Evolutionary conservation across 2,888 invertebrate species (phyloP), one percentile per base, ranked within the genome.

Genomic region (Parascotia fuliginaria): DNA sequence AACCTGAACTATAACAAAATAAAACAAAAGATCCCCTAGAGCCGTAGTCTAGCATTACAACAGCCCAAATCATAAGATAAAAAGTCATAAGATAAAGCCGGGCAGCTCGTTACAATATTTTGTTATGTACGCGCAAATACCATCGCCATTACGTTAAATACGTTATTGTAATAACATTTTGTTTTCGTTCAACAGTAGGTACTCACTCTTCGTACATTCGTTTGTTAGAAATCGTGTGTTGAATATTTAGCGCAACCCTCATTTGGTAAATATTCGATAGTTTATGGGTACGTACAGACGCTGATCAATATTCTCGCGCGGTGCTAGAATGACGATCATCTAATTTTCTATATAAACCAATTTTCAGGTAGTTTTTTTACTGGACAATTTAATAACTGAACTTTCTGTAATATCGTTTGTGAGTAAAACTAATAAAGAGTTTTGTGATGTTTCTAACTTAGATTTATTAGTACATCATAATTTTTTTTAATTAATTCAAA

Each of bases 291-390:
- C 36, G 49, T 48, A 49, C 24, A 41, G 46, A 34, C 41, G 48
- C 60, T 59, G 65, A 64, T 70, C 63, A 72, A 66, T 65, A 65
- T 67, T 67, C 66, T 38, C 56, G 49, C 36, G 54, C 55, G 53
- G 42, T 57, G 37, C 38, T 36, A 40, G 64, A 58, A 58, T 64
- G 54, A 60, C 32, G 49, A 57, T 55, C 57, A 43, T 66, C 39
- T 65, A 53, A 60, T 48, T 50, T 52, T 56, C 40, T 46, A 50
- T 55, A 50, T 42, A 39, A 44, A 46, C 41, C 47, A 34, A 51
- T 46, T 48, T 36, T 15, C 38, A 45, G 42, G 47, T 55, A 28
- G 14, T 9, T 13, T 12, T 39, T 53, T 36, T 34, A 24, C 36
- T 32, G n/a, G 22, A 31, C n/a, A 29, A 39, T 34, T 39, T 32